Conservation (phyloP, 1,140 invertebrate species). For the Pseudomyrmex flavicornis region DNA sequence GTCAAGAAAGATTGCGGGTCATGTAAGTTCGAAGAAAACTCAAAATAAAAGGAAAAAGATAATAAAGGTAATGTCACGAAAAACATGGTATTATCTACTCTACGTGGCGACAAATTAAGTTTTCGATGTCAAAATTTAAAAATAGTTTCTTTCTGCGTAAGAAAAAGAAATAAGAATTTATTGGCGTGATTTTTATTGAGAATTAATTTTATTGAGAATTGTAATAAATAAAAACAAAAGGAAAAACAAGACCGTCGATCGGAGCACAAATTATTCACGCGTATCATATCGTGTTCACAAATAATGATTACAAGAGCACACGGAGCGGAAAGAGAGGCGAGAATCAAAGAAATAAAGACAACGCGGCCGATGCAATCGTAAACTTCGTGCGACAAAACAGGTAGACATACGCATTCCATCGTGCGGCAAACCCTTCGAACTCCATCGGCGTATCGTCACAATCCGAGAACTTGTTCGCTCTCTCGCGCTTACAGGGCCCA, state of each 20-base stretch:
- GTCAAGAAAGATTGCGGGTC: constrained; percentile 68
- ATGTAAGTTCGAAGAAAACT: constrained; percentile 62
- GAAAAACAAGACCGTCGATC: constrained; percentile 11
- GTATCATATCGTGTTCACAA: constrained; percentile 15
- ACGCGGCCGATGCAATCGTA: constrained; percentile 1
- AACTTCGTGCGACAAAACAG: constrained; percentile 5
- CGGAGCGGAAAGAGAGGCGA: background rate
- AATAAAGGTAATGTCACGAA: constrained; percentile 23
- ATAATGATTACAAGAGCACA: constrained; percentile 23
- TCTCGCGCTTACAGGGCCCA: constrained; percentile 44
- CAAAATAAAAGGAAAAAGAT: background rate
- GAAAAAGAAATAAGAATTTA: background rate
- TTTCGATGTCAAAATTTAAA: background rate
- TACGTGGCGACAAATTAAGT: constrained; percentile 33
- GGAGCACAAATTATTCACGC: constrained; percentile 11
- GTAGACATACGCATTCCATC: constrained; percentile 33
- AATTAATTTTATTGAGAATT: no score
- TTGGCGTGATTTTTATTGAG: background rate
- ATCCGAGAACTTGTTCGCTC: constrained; percentile 45
- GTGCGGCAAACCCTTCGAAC: constrained; percentile 63
- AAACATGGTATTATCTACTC: background rate
- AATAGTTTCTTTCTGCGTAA: background rate
- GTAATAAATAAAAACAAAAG: background rate
- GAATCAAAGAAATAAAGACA: constrained; percentile 27
- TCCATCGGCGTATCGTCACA: constrained; percentile 68